Conservation (phyloP, 2,797 vertebrate genomes). For the Agapornis canus region DNA sequence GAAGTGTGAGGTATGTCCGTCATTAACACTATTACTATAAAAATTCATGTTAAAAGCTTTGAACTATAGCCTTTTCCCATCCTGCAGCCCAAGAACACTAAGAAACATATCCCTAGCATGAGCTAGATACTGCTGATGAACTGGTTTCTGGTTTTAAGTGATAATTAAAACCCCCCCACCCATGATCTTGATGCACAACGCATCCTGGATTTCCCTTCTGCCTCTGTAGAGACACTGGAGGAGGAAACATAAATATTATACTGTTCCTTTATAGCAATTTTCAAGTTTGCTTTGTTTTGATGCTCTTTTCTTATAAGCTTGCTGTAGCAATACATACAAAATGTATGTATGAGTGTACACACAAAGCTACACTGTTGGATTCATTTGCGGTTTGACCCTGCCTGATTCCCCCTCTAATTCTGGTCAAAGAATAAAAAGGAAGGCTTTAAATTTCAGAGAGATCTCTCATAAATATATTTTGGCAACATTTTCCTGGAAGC, state of each 20-base stretch:
- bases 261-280: background rate
- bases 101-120: background rate
- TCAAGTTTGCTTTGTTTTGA: background rate
- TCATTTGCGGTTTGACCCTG: background rate
- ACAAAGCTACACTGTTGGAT: background rate
- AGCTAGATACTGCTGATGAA: background rate
- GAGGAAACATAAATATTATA: background rate
- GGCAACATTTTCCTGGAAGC: background rate
- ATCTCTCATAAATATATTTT: background rate
- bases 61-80: accelerated
- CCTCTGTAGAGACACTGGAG: background rate
- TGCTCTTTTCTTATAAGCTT: background rate
- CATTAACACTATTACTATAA: background rate
- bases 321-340: background rate
- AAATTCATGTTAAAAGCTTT: background rate
- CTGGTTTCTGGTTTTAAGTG: background rate
- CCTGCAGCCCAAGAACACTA: background rate
- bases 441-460: background rate
- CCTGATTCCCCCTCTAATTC: background rate
- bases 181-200: background rate
- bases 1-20: background rate
- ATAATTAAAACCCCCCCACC: background rate
- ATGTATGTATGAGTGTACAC: background rate
- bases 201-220: background rate
- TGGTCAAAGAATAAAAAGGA: background rate